Base-by-base conservation (phyloP, 2,113 vertebrate species). In the Hippocampus comes region DNA sequence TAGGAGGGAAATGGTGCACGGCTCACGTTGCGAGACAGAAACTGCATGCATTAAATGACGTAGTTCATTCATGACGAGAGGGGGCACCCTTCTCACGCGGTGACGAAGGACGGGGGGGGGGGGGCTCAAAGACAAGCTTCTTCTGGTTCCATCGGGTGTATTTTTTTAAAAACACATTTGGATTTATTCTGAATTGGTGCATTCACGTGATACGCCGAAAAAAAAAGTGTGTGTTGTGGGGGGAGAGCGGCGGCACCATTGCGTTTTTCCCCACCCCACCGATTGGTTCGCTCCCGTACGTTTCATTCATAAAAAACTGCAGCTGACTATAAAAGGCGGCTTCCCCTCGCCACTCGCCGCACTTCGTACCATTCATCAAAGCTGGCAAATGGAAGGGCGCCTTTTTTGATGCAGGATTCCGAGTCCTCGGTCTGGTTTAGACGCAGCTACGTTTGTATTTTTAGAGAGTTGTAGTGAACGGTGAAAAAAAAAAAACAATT, bases 281-380 rank as follows among this genome's bases (percentile, higher is more conserved):
- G 73, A 86, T 91, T 94, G 92, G 93, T 94, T 92, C 80, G 55
- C 87, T 91, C 92, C 77, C 77, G 84, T 90, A 82, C 89, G 90
- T 93, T 94, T 94, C 92, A 94, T 94, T 94, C 93, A 94, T 93
- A 93, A 94, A 94, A 92, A 94, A 92, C 89, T 91, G 77, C 89
- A 79, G 82, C 89, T 90, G 90, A 92, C 90, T 93, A 93, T 92
- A 92, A 92, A 92, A 91, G 89, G 86, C 82, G 87, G 88, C 86
- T 41, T 53, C 42, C 17, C 83, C 89, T 82, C 82, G 75, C 80
- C 86, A 91, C 88, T 87, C 83, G 86, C 79, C 78, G 81, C 84
- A 86, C 90, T 87, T 76, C 84, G 86, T 79, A 79, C 76, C 75
- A 72, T 85, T 75, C 81, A 84, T 85, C 51, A 82, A 83, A 71